A percentile compares a stretch with the other conserved stretches of the same genome.
Evolutionary conservation across 2,113 vertebrate species (phyloP).

Genomic region (Phrynosoma platyrhinos): DNA sequence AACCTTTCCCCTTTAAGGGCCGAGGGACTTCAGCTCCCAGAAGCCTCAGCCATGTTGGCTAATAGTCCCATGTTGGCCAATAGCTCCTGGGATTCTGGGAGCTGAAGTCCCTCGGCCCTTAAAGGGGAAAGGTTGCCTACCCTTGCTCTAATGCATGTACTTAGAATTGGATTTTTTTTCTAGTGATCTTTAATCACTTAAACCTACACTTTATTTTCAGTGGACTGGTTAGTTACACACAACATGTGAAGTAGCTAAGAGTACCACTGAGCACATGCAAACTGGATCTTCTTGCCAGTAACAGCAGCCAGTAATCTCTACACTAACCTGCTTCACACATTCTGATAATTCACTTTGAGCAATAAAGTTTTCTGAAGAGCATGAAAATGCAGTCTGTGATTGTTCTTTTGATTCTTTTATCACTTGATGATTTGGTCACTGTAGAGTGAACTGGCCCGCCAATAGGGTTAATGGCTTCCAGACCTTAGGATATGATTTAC

Average conservation of each 20-base stretch:
- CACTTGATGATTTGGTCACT: neutral
- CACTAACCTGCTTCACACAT: neutral
- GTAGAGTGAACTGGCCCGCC: neutral
- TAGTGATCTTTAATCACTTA: neutral
- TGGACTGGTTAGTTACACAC: neutral
- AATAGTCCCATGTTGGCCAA: no score
- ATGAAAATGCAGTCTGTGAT: neutral
- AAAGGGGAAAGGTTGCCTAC: no score
- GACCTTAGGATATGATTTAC: neutral
- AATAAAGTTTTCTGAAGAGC: neutral
- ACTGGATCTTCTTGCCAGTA: neutral
- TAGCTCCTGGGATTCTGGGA: no score
- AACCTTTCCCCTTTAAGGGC: no score
- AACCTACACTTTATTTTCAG: neutral
- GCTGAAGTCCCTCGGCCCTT: no score
- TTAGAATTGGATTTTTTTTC: neutral
- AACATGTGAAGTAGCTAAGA: neutral
- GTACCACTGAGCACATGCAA: neutral
- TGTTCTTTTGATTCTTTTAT: neutral
- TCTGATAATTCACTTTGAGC: neutral
- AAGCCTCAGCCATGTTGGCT: no score
- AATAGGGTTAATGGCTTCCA: neutral
- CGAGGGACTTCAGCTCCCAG: no score
- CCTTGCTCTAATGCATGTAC: rapidly evolving
- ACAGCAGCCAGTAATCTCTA: neutral